Evolutionary conservation across 2,888 invertebrate species (phyloP).

Genomic region (Leucophenga montana): DNA sequence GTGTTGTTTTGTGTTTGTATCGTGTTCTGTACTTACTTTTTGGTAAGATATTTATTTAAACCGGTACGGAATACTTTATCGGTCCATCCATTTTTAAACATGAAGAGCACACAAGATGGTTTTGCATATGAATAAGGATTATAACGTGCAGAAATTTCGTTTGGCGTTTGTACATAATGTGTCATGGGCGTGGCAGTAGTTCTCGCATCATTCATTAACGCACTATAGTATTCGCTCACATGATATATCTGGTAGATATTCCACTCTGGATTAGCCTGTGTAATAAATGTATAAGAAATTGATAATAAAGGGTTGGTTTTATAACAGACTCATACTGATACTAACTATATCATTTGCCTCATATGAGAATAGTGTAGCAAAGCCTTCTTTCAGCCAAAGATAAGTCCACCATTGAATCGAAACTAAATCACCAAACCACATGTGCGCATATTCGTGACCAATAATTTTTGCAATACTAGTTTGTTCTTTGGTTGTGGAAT

Average conservation of each 20-base stretch:
- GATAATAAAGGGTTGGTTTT: too few relatives aligned
- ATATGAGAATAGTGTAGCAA: slow-evolving; percentile 72
- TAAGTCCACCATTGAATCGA: slow-evolving; percentile 82
- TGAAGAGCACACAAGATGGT: slow-evolving; percentile 62
- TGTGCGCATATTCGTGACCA: slow-evolving; percentile 79
- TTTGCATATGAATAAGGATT: slow-evolving; percentile 90
- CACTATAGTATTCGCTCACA: slow-evolving; percentile 77
- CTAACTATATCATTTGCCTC: slow-evolving; percentile 56
- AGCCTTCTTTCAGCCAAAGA: slow-evolving; percentile 84
- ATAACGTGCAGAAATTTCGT: slow-evolving; percentile 87
- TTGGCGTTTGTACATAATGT: slow-evolving; percentile 85
- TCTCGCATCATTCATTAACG: slow-evolving; percentile 50
- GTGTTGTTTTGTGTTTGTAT: too few relatives aligned
- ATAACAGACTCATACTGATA: too few relatives aligned
- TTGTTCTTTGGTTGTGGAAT: slow-evolving; percentile 59
- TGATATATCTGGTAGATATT: slow-evolving; percentile 82
- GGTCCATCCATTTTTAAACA: slow-evolving; percentile 58
- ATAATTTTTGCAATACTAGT: slow-evolving; percentile 75
- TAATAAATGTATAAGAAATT: not conserved
- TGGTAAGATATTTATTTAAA: slow-evolving; percentile 49
- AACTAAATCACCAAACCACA: slow-evolving; percentile 87
- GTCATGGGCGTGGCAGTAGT: slow-evolving; percentile 77
- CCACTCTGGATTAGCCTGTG: slow-evolving; percentile 76
- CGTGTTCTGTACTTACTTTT: slow-evolving; percentile 50
- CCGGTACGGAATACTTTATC: slow-evolving; percentile 53